Percentiles rank a stretch among this genome's conserved stretches.
These are phyloP conservation scores for Cephus sareptanus DNA, from an alignment of 2,888 invertebrate genomes.

Conservation along the genomic window DNA sequence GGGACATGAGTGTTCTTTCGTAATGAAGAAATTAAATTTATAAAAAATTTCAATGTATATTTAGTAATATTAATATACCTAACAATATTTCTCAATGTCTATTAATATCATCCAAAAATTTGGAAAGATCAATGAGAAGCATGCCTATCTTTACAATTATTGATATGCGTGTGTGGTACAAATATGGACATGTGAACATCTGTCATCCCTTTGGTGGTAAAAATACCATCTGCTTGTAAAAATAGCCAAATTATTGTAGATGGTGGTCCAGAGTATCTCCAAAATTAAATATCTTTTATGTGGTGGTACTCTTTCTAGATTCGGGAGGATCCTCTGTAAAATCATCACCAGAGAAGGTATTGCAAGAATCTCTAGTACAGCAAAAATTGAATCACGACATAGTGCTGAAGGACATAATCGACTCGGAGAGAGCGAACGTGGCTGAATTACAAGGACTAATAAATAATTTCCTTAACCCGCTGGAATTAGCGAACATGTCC, in stretches of 20 bases:
- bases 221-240: no score
- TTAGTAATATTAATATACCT: no score
- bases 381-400: constrained; percentile 84
- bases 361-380: constrained; percentile 61
- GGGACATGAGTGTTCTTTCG: no score
- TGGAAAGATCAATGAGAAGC: no score
- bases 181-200: no score
- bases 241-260: no score
- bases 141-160: neutral
- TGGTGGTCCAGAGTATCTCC: no score
- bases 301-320: constrained; percentile 61
- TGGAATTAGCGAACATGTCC: constrained; percentile 87
- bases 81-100: no score
- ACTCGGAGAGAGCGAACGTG: constrained; percentile 92
- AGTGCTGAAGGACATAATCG: constrained; percentile 89
- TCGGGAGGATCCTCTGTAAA: constrained; percentile 71
- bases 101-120: no score
- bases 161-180: neutral
- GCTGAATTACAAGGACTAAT: constrained; percentile 88
- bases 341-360: constrained; percentile 76
- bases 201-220: no score
- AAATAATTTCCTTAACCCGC: constrained; percentile 87
- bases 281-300: neutral
- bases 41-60: no score
- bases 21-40: no score